Conservation (phyloP, 2,797 vertebrate species). For the Gymnoscopelus braueri region DNA sequence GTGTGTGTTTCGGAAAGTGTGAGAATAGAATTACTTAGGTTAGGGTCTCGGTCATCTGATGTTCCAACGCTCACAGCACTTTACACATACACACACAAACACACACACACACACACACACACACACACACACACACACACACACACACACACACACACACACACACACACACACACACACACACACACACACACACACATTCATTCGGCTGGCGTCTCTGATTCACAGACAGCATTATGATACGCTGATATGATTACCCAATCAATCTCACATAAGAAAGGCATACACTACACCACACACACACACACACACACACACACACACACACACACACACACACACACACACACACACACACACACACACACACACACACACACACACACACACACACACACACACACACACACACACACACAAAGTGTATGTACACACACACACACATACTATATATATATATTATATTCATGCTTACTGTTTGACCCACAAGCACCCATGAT, state of each 20-base stretch:
- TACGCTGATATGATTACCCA: conserved; percentile 42
- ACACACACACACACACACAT: conserved; percentile 1
- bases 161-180: conserved; percentile 13
- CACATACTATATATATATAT: no score
- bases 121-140: conserved; percentile 2
- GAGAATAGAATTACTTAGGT: no score
- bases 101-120: conserved; percentile 3
- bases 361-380: conserved; percentile 9
- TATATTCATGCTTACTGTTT: no score
- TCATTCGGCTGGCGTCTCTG: conserved; percentile 18
- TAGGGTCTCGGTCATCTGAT: no score
- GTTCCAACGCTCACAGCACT: background rate
- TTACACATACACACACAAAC: background rate
- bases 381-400: conserved; percentile 6
- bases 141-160: background rate
- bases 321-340: background rate
- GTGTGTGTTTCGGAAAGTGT: no score
- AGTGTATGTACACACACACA: no score
- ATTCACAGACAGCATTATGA: conserved; percentile 31
- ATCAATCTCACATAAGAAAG: conserved; percentile 18
- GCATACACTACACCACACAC: conserved; percentile 6
- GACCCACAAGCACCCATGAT: background rate
- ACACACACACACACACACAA: conserved; percentile 9
- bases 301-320: conserved; percentile 10
- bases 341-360: conserved; percentile 18